A percentile compares a stretch with the other conserved stretches of the same genome.
These are phyloP conservation scores for Pelochelys cantorii DNA, from an alignment of 2,797 vertebrate genomes.

Conservation along the genomic window DNA sequence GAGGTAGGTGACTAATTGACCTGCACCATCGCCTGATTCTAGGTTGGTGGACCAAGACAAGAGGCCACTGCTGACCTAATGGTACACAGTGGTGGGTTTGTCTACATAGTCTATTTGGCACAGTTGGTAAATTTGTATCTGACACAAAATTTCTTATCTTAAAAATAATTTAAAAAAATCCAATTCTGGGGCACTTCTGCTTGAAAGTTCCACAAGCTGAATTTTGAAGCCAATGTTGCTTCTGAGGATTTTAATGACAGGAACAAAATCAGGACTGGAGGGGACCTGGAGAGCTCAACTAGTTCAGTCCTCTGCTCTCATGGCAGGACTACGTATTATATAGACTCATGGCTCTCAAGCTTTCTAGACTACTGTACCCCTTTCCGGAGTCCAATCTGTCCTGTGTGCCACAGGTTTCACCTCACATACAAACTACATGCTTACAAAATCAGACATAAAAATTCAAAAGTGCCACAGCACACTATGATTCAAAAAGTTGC, in stretches of 20 bases:
- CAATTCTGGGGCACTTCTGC: background rate
- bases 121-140: background rate
- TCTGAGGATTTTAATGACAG: background rate
- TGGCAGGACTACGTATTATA: too few species aligned
- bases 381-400: too few species aligned
- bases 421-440: too few species aligned
- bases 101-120: background rate
- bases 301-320: too few species aligned
- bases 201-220: background rate
- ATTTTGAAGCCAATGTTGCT: background rate
- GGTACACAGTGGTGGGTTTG: background rate
- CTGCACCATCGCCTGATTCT: background rate
- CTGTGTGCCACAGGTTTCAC: too few species aligned
- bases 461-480: too few species aligned
- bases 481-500: too few species aligned
- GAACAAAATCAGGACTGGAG: background rate
- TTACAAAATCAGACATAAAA: too few species aligned
- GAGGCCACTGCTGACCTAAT: accelerated
- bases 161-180: background rate
- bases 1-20: background rate
- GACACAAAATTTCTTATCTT: background rate
- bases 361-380: too few species aligned
- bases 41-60: background rate
- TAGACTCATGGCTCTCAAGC: too few species aligned
- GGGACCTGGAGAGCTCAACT: too few species aligned